Base-by-base conservation (phyloP, 2,797 vertebrate species). In the Fratercula arctica region DNA sequence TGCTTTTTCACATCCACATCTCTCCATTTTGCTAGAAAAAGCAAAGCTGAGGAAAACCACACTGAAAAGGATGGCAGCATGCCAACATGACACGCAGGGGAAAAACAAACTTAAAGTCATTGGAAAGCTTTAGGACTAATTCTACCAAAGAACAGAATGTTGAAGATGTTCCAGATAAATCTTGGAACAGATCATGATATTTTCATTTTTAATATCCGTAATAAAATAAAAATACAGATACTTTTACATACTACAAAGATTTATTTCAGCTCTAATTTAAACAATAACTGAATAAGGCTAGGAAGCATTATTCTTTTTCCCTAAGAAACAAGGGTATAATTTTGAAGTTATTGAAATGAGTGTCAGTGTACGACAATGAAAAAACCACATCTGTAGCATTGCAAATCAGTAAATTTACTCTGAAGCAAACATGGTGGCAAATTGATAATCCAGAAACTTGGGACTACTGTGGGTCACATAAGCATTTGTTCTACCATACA, bases 131-230 rank as follows among this genome's bases (percentile, higher is more conserved):
- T 80, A 95, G 85, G 68, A 85, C 48, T 95, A 94, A 91, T 95
- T 94, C 61, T 41, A 91, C 72, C 61, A 68, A 87, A 41, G 87
- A 95, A 85, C 95, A 95, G 95, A 97, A 85, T 93, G 85, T 94
- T 95, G 95, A 97, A 88, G 73, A 48, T 43, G 33, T 85, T 96
- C 86, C 93, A 96, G 80, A 96, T 92, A 90, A 86, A 94, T 95
- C 80, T 91, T 96, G 95, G 90, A 94, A 79, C 61, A 15, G 66
- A 86, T 73, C 24, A 51, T 37, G 69, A 66, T 96, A 75, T 95
- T 95, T 96, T 93, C 59, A 41, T 88, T 92, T 95, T 95, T 92
- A 96, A 94, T 95, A 76, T 37, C 21, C 0, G 2, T 84, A 91
- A 89, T 95, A 91, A 90, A 93, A 91, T 94, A 85, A 90, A 94